phyloP scores from a whole-genome alignment of 2,797 vertebrate species.

The Poeciliopsis gracilis region DNA sequence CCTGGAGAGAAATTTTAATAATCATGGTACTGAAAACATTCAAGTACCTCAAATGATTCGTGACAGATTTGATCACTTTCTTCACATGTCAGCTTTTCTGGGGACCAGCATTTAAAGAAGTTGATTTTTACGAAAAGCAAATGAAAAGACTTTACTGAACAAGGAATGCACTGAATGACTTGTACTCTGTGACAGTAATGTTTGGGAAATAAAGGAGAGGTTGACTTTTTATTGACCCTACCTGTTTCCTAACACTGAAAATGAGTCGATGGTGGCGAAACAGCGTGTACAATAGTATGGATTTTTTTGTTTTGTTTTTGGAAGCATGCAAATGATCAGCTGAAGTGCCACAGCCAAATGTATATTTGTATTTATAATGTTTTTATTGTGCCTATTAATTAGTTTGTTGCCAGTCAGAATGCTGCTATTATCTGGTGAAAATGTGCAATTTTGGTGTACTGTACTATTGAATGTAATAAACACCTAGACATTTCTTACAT shows the following conservation, averaged over 20 bases:
- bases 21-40: no score
- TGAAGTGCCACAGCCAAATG: slow-evolving; percentile 54
- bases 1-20: no score
- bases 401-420: slow-evolving; percentile 79
- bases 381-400: slow-evolving; percentile 78
- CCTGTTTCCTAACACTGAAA: slow-evolving; percentile 38
- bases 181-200: slow-evolving; percentile 16
- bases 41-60: no score
- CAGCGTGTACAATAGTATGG: slow-evolving; percentile 35
- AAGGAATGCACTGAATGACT: slow-evolving; percentile 43
- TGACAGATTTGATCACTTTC: not conserved
- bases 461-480: slow-evolving; percentile 84
- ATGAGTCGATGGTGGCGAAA: not conserved
- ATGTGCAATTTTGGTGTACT: slow-evolving; percentile 85
- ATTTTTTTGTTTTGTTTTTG: slow-evolving; percentile 71
- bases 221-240: slow-evolving; percentile 44
- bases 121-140: slow-evolving; percentile 24
- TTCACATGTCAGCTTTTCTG: not conserved
- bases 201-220: slow-evolving; percentile 3
- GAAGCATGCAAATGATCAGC: slow-evolving; percentile 76
- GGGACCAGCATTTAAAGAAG: slow-evolving; percentile 1
- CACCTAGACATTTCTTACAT: slow-evolving; percentile 80
- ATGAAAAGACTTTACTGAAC: slow-evolving; percentile 15
- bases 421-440: slow-evolving; percentile 84
- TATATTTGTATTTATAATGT: slow-evolving; percentile 71